phyloP scores from a whole-genome alignment of 2,797 vertebrate genomes.

The Sphenodon punctatus region DNA sequence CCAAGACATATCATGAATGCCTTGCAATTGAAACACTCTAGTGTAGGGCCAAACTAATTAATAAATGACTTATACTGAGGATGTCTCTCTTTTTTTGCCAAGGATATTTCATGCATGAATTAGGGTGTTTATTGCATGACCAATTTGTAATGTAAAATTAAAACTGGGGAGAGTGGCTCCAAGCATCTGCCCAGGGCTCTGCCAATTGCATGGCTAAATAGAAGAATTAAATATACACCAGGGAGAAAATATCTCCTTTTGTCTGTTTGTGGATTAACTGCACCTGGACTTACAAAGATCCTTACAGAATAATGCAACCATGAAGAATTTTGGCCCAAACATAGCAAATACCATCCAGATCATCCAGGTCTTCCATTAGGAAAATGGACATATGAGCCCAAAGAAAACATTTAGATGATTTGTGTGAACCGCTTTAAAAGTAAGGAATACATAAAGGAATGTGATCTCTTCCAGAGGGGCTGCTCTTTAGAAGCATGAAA shows the following conservation, averaged over 20 bases:
- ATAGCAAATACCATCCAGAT: no score
- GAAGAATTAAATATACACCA: neutral
- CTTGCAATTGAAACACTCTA: conserved; percentile 36
- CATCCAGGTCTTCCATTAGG: neutral
- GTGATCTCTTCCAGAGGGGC: no score
- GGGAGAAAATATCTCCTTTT: neutral
- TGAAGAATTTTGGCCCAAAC: neutral
- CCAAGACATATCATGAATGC: conserved; percentile 17
- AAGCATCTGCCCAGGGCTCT: conserved; percentile 6
- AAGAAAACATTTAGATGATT: neutral
- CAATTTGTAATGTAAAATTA: conserved; percentile 44
- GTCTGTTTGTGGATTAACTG: neutral
- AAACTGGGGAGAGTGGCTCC: conserved; percentile 24
- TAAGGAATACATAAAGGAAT: no score
- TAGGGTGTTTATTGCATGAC: conserved; percentile 9
- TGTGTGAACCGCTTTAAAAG: neutral
- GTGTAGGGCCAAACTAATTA: conserved; percentile 51
- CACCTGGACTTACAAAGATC: neutral
- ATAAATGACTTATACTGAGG: conserved; percentile 43
- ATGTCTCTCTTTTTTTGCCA: conserved; percentile 41
- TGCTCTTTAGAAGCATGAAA: no score
- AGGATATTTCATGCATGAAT: conserved; percentile 50
- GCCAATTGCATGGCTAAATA: conserved; percentile 15
- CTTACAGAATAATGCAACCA: neutral
- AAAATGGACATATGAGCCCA: neutral